These are phyloP conservation scores for Orchesellides sinensis DNA, from an alignment of 2,888 invertebrate genomes.

Conservation along the genomic window DNA sequence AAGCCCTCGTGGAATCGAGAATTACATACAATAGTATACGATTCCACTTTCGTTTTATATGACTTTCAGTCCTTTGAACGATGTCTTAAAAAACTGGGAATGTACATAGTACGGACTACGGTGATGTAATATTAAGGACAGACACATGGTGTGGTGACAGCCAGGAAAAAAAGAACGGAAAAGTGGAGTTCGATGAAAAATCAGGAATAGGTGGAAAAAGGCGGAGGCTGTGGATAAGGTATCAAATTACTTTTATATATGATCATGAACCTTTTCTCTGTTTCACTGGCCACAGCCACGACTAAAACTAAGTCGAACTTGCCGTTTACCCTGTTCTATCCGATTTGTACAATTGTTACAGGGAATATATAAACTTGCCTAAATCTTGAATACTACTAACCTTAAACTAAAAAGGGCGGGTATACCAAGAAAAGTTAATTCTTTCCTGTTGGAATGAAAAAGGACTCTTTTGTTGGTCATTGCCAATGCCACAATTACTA, in stretches of 20 bases:
- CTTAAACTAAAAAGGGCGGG: background rate
- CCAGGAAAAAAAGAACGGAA: conserved; percentile 16
- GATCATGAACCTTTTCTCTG: background rate
- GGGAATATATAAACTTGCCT: background rate
- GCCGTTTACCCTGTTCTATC: too few relatives aligned
- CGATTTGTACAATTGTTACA: too few relatives aligned
- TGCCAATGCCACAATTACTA: conserved; percentile 35
- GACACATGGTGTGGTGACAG: conserved; percentile 23
- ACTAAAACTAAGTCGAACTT: too few relatives aligned
- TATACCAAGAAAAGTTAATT: conserved; percentile 36
- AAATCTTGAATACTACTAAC: background rate
- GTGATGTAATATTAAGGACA: background rate
- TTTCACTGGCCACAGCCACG: background rate
- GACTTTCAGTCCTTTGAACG: too few relatives aligned
- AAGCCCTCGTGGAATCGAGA: background rate
- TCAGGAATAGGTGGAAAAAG: conserved; percentile 33
- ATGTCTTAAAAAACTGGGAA: too few relatives aligned
- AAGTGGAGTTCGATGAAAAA: conserved; percentile 28
- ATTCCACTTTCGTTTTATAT: too few relatives aligned
- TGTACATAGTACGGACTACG: too few relatives aligned
- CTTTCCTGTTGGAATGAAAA: background rate
- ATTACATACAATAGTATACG: background rate
- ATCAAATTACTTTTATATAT: conserved; percentile 34
- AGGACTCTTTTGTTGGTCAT: conserved; percentile 9
- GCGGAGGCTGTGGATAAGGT: conserved; percentile 19